These are phyloP conservation scores for Plutella xylostella DNA, from an alignment of 2,888 invertebrate species.

Conservation along the genomic window DNA sequence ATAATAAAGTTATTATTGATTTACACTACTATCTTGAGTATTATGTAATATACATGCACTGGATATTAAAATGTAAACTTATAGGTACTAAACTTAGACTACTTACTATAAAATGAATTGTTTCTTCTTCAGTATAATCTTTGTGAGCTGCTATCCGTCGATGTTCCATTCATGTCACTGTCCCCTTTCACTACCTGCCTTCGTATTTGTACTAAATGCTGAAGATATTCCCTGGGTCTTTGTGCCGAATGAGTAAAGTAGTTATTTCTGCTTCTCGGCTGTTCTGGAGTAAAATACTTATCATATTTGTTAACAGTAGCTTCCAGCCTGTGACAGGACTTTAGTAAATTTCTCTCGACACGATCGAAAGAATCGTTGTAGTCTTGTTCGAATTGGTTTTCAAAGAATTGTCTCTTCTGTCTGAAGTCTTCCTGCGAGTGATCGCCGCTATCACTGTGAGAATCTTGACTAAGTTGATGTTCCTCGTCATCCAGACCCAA, in stretches of 20 bases:
- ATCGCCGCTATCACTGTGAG: constrained; percentile 24
- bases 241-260: constrained; percentile 14
- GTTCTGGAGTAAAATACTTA: constrained; percentile 25
- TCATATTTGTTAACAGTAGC: constrained; percentile 39
- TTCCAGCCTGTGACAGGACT: constrained; percentile 44
- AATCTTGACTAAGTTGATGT: constrained; percentile 17
- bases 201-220: constrained; percentile 67
- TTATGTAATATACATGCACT: too few species aligned
- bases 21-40: too few species aligned
- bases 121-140: too few species aligned
- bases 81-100: too few species aligned
- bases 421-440: constrained; percentile 21
- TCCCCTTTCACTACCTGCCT: constrained; percentile 65
- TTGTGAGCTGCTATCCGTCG: constrained; percentile 28
- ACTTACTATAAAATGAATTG: too few species aligned
- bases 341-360: constrained; percentile 36
- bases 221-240: constrained; percentile 68
- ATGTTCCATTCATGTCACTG: constrained; percentile 30
- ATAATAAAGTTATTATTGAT: too few species aligned
- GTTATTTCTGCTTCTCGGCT: not conserved
- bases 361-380: constrained; percentile 22
- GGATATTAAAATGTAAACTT: too few species aligned
- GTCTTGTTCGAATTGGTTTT: constrained; percentile 23
- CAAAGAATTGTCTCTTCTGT: constrained; percentile 23
- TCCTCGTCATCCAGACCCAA: constrained; percentile 25